Evolutionary conservation across 2,113 vertebrate species (phyloP).

Genomic region (Albula glossodonta): DNA sequence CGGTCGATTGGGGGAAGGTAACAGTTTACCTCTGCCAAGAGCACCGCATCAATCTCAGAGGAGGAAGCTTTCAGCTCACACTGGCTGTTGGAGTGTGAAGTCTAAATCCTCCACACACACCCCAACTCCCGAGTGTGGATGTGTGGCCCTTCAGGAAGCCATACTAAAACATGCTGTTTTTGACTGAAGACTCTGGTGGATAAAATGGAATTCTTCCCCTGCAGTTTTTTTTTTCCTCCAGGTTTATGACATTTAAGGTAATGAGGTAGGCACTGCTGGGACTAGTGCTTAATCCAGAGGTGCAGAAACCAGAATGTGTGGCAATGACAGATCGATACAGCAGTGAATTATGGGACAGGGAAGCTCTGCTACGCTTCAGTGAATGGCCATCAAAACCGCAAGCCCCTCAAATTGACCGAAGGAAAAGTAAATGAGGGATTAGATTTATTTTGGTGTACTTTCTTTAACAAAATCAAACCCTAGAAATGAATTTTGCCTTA

Average conservation of each 20-base stretch:
- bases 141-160: background rate
- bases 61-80: background rate
- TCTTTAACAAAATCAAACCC: background rate
- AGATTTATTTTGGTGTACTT: constrained; percentile 1
- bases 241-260: background rate
- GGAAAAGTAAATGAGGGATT: background rate
- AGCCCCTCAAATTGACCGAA: constrained; percentile 5
- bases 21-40: background rate
- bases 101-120: background rate
- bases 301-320: background rate
- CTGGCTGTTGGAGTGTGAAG: background rate
- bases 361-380: background rate
- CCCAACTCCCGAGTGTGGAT: background rate
- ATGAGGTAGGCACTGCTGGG: background rate
- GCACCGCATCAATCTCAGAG: background rate
- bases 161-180: background rate
- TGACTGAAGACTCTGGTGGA: background rate
- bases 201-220: background rate
- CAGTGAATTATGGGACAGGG: background rate
- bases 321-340: background rate
- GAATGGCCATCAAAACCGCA: constrained; percentile 2
- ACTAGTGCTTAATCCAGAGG: background rate
- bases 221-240: background rate
- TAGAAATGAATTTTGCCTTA: background rate
- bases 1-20: background rate